phyloP scores from a whole-genome alignment of 2,888 invertebrate genomes.

The Cartodere bifasciata region DNA sequence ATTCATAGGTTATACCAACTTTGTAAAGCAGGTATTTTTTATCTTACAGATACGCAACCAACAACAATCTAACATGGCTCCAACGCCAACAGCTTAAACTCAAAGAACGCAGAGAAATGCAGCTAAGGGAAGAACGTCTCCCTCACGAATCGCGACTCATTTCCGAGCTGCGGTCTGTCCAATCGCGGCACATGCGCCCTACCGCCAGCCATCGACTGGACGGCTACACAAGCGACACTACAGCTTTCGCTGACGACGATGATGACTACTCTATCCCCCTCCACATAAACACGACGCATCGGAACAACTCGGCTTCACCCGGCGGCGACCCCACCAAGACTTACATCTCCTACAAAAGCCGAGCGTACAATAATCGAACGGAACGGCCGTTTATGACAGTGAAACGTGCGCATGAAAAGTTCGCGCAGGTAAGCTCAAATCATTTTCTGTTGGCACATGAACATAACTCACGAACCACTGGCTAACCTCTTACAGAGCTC shows the following conservation, averaged over 20 bases:
- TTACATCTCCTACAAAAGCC: constrained; percentile 17
- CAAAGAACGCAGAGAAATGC: constrained; percentile 60
- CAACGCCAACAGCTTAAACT: constrained; percentile 74
- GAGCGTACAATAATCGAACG: constrained; percentile 26
- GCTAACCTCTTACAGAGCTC: constrained; percentile 23
- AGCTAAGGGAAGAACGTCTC: constrained; percentile 57
- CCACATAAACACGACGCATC: constrained; percentile 47
- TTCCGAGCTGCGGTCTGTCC: constrained; percentile 43
- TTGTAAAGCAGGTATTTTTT: too few relatives aligned
- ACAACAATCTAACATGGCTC: constrained; percentile 54
- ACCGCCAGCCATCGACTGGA: constrained; percentile 45
- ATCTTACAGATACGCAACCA: constrained; percentile 25
- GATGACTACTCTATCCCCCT: constrained; percentile 57
- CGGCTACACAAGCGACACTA: constrained; percentile 69
- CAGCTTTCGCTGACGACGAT: constrained; percentile 65
- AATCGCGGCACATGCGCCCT: constrained; percentile 33
- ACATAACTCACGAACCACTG: neutral
- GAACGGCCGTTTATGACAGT: constrained; percentile 53
- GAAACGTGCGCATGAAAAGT: constrained; percentile 40
- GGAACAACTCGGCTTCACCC: constrained; percentile 21
- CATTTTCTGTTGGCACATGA: neutral
- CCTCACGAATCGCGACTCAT: constrained; percentile 54
- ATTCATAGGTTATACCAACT: too few relatives aligned
- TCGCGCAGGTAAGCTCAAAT: constrained; percentile 27
- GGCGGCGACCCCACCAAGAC: constrained; percentile 14